A percentile compares a stretch with the other conserved stretches of the same genome.
phyloP scores from a whole-genome alignment of 2,113 vertebrate genomes.

The Sinocyclocheilus anshuiensis region DNA sequence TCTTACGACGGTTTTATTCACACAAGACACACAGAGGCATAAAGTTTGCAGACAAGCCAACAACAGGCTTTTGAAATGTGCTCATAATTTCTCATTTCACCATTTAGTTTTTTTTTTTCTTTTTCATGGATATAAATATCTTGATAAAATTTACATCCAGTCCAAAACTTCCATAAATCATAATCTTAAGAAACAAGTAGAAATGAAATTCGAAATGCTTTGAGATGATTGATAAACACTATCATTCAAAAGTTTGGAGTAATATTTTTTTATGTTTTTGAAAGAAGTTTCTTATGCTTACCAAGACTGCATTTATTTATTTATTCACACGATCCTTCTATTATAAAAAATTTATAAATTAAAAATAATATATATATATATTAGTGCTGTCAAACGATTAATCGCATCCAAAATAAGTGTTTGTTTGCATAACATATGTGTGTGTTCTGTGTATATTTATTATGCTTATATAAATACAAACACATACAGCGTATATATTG shows the following conservation, averaged over 20 bases:
- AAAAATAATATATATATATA: too few relatives aligned
- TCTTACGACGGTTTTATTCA: slow-evolving; percentile 25
- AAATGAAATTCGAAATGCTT: slow-evolving; percentile 73
- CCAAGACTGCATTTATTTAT: neutral
- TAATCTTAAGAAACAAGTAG: slow-evolving; percentile 69
- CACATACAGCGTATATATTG: too few relatives aligned
- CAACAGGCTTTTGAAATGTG: slow-evolving; percentile 68
- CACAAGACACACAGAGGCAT: slow-evolving; percentile 57
- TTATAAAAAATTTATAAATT: neutral
- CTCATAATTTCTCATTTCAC: slow-evolving; percentile 55
- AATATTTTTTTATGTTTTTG: neutral
- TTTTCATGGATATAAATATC: slow-evolving; percentile 83
- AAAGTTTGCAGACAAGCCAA: slow-evolving; percentile 56
- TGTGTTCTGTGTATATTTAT: too few relatives aligned
- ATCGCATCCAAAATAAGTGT: too few relatives aligned
- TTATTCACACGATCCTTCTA: neutral
- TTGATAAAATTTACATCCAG: slow-evolving; percentile 80
- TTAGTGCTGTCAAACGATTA: too few relatives aligned
- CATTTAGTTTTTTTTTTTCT: slow-evolving; percentile 33
- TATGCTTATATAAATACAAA: too few relatives aligned
- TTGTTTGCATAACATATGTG: too few relatives aligned
- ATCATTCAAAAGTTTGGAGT: neutral
- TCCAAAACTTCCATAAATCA: slow-evolving; percentile 70
- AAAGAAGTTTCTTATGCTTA: neutral
- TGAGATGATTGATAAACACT: neutral